A percentile compares a stretch with the other conserved stretches of the same genome.
Conservation (phyloP, 2,797 vertebrate genomes). For the Neoniphon sammara region DNA sequence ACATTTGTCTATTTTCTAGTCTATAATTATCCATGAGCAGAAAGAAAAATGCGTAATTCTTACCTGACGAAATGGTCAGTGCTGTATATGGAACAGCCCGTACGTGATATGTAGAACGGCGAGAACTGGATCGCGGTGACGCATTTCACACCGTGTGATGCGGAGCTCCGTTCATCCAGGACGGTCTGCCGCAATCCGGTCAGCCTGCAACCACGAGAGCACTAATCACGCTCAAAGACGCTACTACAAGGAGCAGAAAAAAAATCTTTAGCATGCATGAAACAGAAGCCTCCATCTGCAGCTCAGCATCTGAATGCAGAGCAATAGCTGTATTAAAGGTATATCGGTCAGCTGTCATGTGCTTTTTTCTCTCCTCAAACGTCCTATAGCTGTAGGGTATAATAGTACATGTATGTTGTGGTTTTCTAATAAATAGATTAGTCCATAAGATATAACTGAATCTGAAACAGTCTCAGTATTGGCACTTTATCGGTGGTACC, state of each 20-base stretch:
- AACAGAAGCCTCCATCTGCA: constrained; percentile 48
- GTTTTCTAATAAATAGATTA: neutral
- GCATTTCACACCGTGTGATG: constrained; percentile 77
- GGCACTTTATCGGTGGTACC: neutral
- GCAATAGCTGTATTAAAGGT: constrained; percentile 76
- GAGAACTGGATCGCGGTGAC: constrained; percentile 76
- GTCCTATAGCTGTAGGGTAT: constrained; percentile 10
- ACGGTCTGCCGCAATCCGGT: constrained; percentile 64
- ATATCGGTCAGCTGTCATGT: constrained; percentile 61
- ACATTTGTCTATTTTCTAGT: neutral
- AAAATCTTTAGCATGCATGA: constrained; percentile 16
- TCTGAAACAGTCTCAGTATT: neutral
- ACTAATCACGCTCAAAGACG: constrained; percentile 4
- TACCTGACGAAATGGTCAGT: constrained; percentile 67
- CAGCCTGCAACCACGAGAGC: constrained; percentile 33
- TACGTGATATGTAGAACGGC: constrained; percentile 55
- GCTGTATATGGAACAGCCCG: constrained; percentile 44
- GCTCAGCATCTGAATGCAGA: constrained; percentile 75
- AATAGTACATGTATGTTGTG: neutral
- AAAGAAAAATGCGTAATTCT: constrained; percentile 14
- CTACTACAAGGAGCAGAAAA: neutral
- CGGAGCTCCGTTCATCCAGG: constrained; percentile 67
- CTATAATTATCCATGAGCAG: fast-evolving
- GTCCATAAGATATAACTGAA: neutral
- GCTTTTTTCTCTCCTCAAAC: neutral